Base-by-base conservation (phyloP, 2,888 invertebrate genomes). In the Antitype chi region DNA sequence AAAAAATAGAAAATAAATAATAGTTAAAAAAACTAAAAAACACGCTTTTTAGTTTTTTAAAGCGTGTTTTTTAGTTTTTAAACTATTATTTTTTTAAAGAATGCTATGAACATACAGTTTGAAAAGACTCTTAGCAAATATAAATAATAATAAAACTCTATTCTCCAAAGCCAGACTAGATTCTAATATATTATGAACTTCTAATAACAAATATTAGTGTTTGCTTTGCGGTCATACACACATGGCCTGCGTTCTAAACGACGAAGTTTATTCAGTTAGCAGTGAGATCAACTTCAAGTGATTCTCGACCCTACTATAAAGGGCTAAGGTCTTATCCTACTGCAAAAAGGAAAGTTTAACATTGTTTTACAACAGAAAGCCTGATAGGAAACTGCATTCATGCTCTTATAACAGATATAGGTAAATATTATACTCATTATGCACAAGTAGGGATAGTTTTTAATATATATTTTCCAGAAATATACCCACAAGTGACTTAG, bases 181-280 rank as follows among this genome's bases (percentile, higher is more conserved):
- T 79, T 53, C 52, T 79, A 74, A 78, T 70, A 70, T 81, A 74
- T 79, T 81, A 84, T 79, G 81, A 80, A 59, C 49, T 80, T 63
- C 49, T 72, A 62, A 81, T 74, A 79, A 59, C 82, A 59, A 72
- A 84, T 70, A 78, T 70, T 70, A 66, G 63, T 69, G 32, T 74
- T 81, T 76, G 85, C 69, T 83, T 68, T 74, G 79, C 60, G 78
- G 74, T 78, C 73, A 75, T 49, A 80, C 62, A 70, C 80, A 80
- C 74, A 78, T 70, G 71, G 55, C 74, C 62, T 70, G 73, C 47
- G 78, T 80, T 84, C 84, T 84, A 49, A 84, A 70, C 74, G 85
- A 28, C 57, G 32, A 82, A 84, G 38, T 84, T 84, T 55, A 74
- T 74, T 64, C 32, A 38, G 55, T 68, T 49, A 68, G 28, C 20